Evolutionary conservation across 1,140 invertebrate species (phyloP), one percentile per base, ranked within the genome.

Genomic region (Saccostrea cuccullata): DNA sequence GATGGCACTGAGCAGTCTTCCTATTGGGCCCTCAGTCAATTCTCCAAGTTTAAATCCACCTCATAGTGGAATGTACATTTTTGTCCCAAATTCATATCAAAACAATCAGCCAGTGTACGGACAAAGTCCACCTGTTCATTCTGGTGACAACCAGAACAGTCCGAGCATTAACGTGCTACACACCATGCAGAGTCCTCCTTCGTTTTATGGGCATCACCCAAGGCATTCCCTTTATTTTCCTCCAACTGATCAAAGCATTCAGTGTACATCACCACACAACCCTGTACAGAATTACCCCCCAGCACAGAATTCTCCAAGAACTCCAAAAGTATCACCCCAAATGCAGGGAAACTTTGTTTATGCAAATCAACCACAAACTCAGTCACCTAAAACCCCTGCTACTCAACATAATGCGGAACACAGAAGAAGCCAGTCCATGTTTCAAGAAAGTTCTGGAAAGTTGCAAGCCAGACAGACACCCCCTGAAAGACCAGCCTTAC

Each of bases 361-460:
- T 0, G 23, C 30, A 36, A 77, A 77, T 77, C 70, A 77, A 36
- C 70, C 70, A 77, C 15, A 12, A 9, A 30, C 13, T 36, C 70
- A 77, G 70, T 36, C 26, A 77, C 70, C 70, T 13, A 77, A 77
- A 77, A 30, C 70, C 30, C 26, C 26, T 77, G 30, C 23, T 77
- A 8, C 26, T 77, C 70, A 77, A 17, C 70, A 77, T 4, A 77
- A 77, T 77, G 70, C 36, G 9, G 70, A 77, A 26, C 70, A 77
- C 70, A 77, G 70, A 17, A 77, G 70, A 77, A 77, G 70, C 26
- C 70, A 77, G 70, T 77, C 70, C 70, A 77, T 77, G 70, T 77
- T 77, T 77, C 70, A 77, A 26, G 70, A 77, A 36, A 77, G 26
- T 15, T 36, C 70, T 3, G 70, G 26, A 30, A 77, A 77, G 23